Base-by-base conservation (phyloP, 2,113 vertebrate species). In the Neodontobutis hainanensis region DNA sequence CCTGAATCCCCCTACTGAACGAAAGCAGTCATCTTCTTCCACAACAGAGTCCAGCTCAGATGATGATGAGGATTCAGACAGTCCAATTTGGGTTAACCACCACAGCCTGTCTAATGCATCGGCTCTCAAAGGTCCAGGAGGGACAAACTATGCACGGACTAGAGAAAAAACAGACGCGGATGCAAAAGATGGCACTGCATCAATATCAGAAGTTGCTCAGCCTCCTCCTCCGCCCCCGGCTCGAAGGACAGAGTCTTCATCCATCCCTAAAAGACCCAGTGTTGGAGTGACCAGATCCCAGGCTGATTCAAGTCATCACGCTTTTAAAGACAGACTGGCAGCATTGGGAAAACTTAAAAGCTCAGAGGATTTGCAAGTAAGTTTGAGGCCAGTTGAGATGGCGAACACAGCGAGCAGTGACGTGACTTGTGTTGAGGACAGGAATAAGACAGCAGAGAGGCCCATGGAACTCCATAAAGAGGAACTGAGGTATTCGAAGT, bases 251-350 rank as follows among this genome's bases (percentile, higher is more conserved):
- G 88, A 89, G 14, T 78, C 75, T 0, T 90, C 87, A 0, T 89
- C 91, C 32, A 91, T 93, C 32, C 85, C 93, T 6, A 94, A 92
- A 79, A 92, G 92, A 68, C 86, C 89, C 0, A 61, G 46, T 0
- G 19, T 50, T 0, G 74, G 49, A 0, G 53, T 87, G 0, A 86
- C 73, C 1, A 93, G 93, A 56, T 47, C 93, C 36, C 92, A 84
- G 38, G 88, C 85, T 0, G 95, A 96, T 19, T 90, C 92, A 15
- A 90, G 93, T 55, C 92, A 93, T 52, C 94, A 90, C 4, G 87
- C 95, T 2, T 94, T 97, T 65, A 93, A 95, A 81, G 96, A 96
- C 78, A 86, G 95, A 3, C 80, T 96, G 66, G 93, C 89, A 0
- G 94, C 92, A 2, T 89, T 96, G 64, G 94, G 95, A 0, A 96